Evolutionary conservation across 2,888 invertebrate genomes (phyloP).

Genomic region (Venusia cambrica): DNA sequence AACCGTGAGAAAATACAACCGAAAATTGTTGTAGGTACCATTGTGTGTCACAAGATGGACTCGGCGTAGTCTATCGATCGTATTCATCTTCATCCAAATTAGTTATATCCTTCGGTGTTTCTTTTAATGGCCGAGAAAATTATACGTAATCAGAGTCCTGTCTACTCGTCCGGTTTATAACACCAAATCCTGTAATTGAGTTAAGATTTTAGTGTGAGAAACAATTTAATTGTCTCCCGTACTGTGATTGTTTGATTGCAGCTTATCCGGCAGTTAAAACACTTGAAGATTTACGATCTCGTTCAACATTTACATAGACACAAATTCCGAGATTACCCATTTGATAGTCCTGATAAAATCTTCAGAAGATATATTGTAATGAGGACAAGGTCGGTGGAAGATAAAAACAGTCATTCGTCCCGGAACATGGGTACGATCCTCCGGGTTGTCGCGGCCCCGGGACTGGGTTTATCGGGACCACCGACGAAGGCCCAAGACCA

Average conservation of each 20-base stretch:
- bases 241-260: constrained; percentile 28
- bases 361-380: constrained; percentile 66
- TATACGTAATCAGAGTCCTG: constrained; percentile 37
- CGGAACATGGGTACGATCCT: constrained; percentile 63
- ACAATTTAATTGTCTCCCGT: constrained; percentile 28
- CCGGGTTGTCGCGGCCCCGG: constrained; percentile 54
- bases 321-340: constrained; percentile 44
- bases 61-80: constrained; percentile 36
- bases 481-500: constrained; percentile 59
- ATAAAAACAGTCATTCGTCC: constrained; percentile 69
- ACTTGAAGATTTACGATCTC: constrained; percentile 30
- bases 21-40: constrained; percentile 56
- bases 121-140: constrained; percentile 39
- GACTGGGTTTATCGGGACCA: constrained; percentile 69
- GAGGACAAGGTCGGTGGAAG: constrained; percentile 63
- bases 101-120: constrained; percentile 42
- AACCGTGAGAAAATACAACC: constrained; percentile 71
- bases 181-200: constrained; percentile 35
- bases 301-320: constrained; percentile 34
- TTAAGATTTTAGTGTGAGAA: constrained; percentile 30
- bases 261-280: constrained; percentile 24
- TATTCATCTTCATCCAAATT: constrained; percentile 42
- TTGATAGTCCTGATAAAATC: constrained; percentile 51
- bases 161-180: constrained; percentile 37
- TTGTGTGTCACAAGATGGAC: constrained; percentile 43